A percentile compares a stretch with the other conserved stretches of the same genome.
phyloP scores from a whole-genome alignment of 2,888 invertebrate genomes.

The Ormyrus pomaceus region DNA sequence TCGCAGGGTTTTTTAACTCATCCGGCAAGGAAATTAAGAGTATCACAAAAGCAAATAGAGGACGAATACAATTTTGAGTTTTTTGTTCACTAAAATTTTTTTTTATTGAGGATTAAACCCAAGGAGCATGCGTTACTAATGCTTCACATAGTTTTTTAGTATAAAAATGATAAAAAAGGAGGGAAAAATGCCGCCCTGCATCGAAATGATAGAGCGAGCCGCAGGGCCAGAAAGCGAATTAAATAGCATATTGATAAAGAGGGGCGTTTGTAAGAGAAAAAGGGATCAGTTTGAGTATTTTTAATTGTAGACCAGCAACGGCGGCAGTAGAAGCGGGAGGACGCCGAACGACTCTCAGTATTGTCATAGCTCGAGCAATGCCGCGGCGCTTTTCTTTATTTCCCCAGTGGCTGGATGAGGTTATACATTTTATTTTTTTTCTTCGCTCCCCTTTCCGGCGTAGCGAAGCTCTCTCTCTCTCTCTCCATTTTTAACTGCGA shows the following conservation, averaged over 20 bases:
- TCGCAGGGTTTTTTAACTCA: neutral
- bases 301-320: constrained; percentile 70
- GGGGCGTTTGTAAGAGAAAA: neutral
- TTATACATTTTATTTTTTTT: constrained; percentile 73
- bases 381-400: constrained; percentile 74
- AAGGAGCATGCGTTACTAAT: too few relatives aligned
- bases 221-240: constrained; percentile 19
- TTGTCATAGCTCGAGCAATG: constrained; percentile 57
- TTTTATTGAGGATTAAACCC: too few relatives aligned
- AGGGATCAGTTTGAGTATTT: constrained; percentile 66
- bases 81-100: too few relatives aligned
- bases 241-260: constrained; percentile 45
- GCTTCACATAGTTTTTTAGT: too few relatives aligned
- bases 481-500: constrained; percentile 62
- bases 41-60: too few relatives aligned
- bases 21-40: neutral
- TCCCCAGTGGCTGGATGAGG: constrained; percentile 76
- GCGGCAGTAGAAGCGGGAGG: constrained; percentile 19
- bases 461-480: constrained; percentile 6
- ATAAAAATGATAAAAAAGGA: too few relatives aligned
- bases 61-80: too few relatives aligned
- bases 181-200: neutral
- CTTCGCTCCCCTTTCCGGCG: constrained; percentile 22
- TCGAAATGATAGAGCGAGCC: neutral
- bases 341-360: constrained; percentile 60